A percentile compares a stretch with the other conserved stretches of the same genome.
Conservation (phyloP, 23 tunicate genomes). For the Halocynthia aurantium region DNA sequence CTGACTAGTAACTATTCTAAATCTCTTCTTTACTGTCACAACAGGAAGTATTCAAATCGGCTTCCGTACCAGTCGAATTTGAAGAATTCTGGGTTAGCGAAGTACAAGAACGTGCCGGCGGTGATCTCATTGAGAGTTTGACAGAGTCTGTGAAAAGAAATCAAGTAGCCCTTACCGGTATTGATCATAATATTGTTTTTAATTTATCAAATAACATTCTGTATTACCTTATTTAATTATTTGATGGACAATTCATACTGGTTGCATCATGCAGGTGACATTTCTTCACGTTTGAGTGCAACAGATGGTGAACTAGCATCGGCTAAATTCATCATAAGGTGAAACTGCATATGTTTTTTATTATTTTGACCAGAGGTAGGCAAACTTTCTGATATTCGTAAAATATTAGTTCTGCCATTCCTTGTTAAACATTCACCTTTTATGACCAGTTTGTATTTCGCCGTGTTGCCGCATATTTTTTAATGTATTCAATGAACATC, state of each 20-base stretch:
- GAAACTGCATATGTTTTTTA: too few relatives aligned
- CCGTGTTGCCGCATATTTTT: too few relatives aligned
- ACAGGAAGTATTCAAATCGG: slow-evolving; percentile 53
- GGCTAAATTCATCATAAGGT: slow-evolving; percentile 5
- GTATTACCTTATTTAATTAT: not conserved
- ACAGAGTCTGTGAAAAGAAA: slow-evolving; percentile 54
- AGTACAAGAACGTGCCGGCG: slow-evolving; percentile 51
- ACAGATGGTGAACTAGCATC: slow-evolving; percentile 26
- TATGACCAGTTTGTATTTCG: too few relatives aligned
- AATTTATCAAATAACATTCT: too few relatives aligned
- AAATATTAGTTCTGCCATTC: too few relatives aligned
- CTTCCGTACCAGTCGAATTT: slow-evolving; percentile 62
- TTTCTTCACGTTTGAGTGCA: slow-evolving; percentile 21
- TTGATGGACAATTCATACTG: not conserved
- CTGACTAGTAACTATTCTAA: too few relatives aligned
- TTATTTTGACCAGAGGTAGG: too few relatives aligned
- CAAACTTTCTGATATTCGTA: too few relatives aligned
- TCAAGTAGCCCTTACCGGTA: slow-evolving; percentile 79
- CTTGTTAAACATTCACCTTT: too few relatives aligned
- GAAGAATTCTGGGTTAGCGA: slow-evolving; percentile 86
- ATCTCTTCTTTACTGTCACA: too few relatives aligned
- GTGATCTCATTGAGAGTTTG: slow-evolving; percentile 28
- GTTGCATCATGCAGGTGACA: slow-evolving; percentile 3
- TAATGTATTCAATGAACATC: too few relatives aligned
- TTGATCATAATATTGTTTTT: too few relatives aligned